These are phyloP conservation scores for Trinorchestia longiramus DNA, from an alignment of 1,140 invertebrate genomes.

Conservation along the genomic window DNA sequence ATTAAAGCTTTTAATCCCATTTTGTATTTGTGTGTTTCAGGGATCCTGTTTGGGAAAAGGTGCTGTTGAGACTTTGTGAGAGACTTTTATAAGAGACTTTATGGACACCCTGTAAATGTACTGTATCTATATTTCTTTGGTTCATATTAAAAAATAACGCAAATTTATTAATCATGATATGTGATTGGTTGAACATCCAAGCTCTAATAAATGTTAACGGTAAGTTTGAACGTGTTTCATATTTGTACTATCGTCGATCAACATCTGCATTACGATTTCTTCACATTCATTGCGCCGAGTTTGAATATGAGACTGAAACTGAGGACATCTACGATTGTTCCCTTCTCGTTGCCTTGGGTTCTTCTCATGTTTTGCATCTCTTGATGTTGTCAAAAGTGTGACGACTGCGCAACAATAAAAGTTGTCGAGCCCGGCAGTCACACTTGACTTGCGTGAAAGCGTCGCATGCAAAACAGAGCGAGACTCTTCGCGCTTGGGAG, in stretches of 20 bases:
- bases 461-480: conserved; percentile 3
- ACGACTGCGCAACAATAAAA: not conserved
- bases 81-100: too few species aligned
- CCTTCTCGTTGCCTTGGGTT: not conserved
- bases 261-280: not conserved
- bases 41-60: too few species aligned
- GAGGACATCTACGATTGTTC: not conserved
- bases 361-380: not conserved
- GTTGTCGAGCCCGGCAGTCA: not conserved
- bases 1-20: too few species aligned
- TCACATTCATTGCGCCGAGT: not conserved
- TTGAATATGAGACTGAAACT: not conserved
- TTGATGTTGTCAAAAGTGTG: not conserved
- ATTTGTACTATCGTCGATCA: not conserved
- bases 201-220: not conserved
- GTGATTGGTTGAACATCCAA: too few species aligned
- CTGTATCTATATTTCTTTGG: too few species aligned
- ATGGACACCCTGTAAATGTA: too few species aligned
- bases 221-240: not conserved
- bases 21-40: too few species aligned
- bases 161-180: too few species aligned
- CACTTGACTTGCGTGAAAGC: conserved; percentile 12
- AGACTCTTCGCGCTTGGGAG: not conserved
- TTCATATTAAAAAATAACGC: too few species aligned
- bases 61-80: too few species aligned